A percentile compares a stretch with the other conserved stretches of the same genome.
phyloP scores from a whole-genome alignment of 1,140 invertebrate genomes.

The Ips nitidus region DNA sequence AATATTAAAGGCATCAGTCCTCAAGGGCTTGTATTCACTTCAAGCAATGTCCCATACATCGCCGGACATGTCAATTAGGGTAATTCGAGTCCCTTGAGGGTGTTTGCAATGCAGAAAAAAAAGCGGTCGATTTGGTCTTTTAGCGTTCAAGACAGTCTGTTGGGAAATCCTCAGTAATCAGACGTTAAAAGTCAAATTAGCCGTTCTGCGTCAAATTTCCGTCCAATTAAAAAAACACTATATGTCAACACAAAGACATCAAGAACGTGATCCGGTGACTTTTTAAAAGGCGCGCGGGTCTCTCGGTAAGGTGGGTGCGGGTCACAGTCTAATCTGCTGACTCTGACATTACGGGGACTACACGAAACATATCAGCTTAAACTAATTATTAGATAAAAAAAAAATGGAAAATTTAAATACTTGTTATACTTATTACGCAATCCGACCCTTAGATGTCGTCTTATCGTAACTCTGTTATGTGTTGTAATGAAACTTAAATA shows the following conservation, averaged over 20 bases:
- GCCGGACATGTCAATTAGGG: not conserved
- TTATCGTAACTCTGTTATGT: constrained; percentile 46
- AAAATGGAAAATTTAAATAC: constrained; percentile 41
- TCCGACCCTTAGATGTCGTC: constrained; percentile 54
- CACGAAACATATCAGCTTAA: constrained; percentile 55
- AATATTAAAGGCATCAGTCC: not conserved
- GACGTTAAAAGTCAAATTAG: not conserved
- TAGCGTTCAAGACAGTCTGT: not conserved
- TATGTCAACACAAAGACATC: constrained; percentile 44
- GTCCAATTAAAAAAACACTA: constrained; percentile 45
- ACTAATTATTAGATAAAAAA: constrained; percentile 44
- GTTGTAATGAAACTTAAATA: constrained; percentile 27
- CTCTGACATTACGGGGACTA: constrained; percentile 48
- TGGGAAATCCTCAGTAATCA: too few relatives aligned
- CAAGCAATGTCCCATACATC: too few relatives aligned
- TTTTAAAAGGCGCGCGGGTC: constrained; percentile 40
- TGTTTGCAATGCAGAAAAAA: constrained; percentile 26
- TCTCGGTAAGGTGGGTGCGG: constrained; percentile 50
- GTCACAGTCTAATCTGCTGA: constrained; percentile 46
- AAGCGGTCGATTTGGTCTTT: constrained; percentile 14
- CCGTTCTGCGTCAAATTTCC: constrained; percentile 52
- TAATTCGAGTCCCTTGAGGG: constrained; percentile 25
- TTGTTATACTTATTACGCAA: constrained; percentile 52
- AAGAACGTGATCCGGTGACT: constrained; percentile 42
- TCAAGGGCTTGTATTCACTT: too few relatives aligned